Evolutionary conservation across 2,888 invertebrate species (phyloP).

Genomic region (Ormyrus pomaceus): DNA sequence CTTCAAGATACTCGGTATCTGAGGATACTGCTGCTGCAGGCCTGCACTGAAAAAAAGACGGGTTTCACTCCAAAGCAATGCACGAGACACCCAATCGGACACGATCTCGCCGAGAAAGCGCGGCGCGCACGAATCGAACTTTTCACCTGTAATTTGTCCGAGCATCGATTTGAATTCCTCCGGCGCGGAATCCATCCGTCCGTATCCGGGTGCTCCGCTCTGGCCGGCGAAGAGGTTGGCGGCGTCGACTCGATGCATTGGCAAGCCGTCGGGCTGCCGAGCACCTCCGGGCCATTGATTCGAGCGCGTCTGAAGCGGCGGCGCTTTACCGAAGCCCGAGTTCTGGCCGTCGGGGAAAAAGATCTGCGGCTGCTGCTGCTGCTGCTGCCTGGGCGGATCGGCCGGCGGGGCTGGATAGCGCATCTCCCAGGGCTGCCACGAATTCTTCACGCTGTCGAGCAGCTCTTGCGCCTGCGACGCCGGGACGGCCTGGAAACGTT

Average conservation of each 20-base stretch:
- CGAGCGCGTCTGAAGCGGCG: neutral
- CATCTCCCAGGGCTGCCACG: constrained; percentile 36
- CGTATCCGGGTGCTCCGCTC: no score
- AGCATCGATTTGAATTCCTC: neutral
- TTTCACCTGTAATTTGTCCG: constrained; percentile 30
- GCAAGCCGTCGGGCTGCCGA: neutral
- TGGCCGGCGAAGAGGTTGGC: no score
- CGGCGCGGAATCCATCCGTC: neutral
- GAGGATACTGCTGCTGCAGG: neutral
- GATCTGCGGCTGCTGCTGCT: constrained; percentile 7
- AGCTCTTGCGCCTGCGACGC: constrained; percentile 11
- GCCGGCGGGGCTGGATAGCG: neutral
- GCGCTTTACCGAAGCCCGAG: no score
- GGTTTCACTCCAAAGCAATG: no score
- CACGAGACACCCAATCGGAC: no score
- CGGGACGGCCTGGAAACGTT: constrained; percentile 11
- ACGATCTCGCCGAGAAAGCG: no score
- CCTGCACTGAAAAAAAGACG: constrained; percentile 19
- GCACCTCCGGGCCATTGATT: neutral
- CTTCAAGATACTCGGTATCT: constrained; percentile 14
- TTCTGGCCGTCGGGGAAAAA: constrained; percentile 3
- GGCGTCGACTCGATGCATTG: neutral
- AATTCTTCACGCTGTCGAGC: constrained; percentile 8
- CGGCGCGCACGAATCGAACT: neutral
- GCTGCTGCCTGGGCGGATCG: neutral